Evolutionary conservation across 2,797 vertebrate species (phyloP).

Genomic region (Gymnocypris eckloni): DNA sequence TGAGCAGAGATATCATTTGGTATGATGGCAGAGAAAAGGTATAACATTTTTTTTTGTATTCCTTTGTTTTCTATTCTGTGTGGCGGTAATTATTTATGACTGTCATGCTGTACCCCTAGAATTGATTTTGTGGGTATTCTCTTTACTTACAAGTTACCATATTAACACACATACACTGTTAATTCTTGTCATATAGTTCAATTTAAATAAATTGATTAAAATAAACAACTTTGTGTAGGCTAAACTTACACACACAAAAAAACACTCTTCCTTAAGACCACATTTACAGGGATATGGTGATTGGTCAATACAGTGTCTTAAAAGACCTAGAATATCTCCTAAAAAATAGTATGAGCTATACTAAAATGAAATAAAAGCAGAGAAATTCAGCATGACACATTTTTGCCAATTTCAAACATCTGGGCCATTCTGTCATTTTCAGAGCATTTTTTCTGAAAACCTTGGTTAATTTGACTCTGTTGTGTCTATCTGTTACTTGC

Average conservation of each 20-base stretch:
- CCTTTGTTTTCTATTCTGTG: too few relatives aligned
- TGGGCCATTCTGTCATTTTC: background rate
- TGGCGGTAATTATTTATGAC: too few relatives aligned
- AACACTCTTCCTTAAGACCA: too few relatives aligned
- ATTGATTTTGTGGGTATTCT: too few relatives aligned
- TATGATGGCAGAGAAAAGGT: slow-evolving; percentile 62
- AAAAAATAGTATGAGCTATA: too few relatives aligned
- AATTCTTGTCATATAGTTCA: background rate
- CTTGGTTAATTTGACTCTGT: background rate
- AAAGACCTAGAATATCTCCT: too few relatives aligned
- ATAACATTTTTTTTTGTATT: background rate
- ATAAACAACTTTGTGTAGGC: background rate
- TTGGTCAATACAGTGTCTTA: too few relatives aligned
- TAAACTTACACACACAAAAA: too few relatives aligned
- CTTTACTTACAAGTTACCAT: too few relatives aligned
- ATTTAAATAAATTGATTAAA: background rate
- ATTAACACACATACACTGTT: too few relatives aligned
- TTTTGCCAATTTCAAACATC: background rate
- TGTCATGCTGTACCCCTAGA: background rate
- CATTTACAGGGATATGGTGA: too few relatives aligned
- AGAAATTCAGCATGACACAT: background rate
- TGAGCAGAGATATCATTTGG: slow-evolving; percentile 69
- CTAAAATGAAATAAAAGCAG: too few relatives aligned
- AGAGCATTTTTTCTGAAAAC: background rate
- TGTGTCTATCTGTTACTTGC: background rate